Evolutionary conservation across 1,140 invertebrate genomes (phyloP).

Genomic region (Hyles euphorbiae): DNA sequence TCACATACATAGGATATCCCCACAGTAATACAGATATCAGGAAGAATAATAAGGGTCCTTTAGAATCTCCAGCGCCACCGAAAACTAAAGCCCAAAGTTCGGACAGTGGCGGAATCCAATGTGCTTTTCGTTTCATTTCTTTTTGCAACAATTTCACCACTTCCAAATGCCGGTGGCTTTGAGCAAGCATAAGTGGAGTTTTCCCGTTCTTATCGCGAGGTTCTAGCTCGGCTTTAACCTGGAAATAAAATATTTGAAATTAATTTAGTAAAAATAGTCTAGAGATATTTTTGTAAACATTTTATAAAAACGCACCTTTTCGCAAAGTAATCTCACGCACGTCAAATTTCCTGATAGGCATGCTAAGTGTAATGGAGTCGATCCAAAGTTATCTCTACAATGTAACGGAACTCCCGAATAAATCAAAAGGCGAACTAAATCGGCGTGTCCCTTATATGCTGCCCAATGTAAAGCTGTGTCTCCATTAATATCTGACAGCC

Average conservation of each 20-base stretch:
- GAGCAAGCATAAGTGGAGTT: slow-evolving; percentile 91
- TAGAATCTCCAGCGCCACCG: slow-evolving; percentile 92
- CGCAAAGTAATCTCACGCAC: slow-evolving; percentile 88
- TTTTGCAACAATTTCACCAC: slow-evolving; percentile 87
- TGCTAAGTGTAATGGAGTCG: slow-evolving; percentile 94
- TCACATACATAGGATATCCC: slow-evolving; percentile 95
- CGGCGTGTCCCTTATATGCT: slow-evolving; percentile 93
- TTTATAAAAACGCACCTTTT: slow-evolving; percentile 79
- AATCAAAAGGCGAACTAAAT: slow-evolving; percentile 91
- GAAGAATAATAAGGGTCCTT: slow-evolving; percentile 90
- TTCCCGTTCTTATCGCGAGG: slow-evolving; percentile 93
- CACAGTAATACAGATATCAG: slow-evolving; percentile 89
- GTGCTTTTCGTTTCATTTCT: slow-evolving; percentile 86
- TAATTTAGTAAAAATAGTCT: no score
- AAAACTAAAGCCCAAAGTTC: slow-evolving; percentile 94
- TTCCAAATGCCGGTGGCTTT: slow-evolving; percentile 89
- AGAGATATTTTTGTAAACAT: no score
- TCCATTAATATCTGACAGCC: slow-evolving; percentile 92
- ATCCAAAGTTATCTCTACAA: slow-evolving; percentile 94
- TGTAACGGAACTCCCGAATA: slow-evolving; percentile 92
- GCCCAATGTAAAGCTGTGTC: slow-evolving; percentile 96
- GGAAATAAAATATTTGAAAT: slow-evolving; percentile 23
- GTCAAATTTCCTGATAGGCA: slow-evolving; percentile 90
- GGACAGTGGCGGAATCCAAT: slow-evolving; percentile 90
- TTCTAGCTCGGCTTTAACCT: slow-evolving; percentile 90